A percentile compares a stretch with the other conserved stretches of the same genome.
Conservation (phyloP, 2,888 invertebrate genomes). For the Tolmerus cingulatus region DNA sequence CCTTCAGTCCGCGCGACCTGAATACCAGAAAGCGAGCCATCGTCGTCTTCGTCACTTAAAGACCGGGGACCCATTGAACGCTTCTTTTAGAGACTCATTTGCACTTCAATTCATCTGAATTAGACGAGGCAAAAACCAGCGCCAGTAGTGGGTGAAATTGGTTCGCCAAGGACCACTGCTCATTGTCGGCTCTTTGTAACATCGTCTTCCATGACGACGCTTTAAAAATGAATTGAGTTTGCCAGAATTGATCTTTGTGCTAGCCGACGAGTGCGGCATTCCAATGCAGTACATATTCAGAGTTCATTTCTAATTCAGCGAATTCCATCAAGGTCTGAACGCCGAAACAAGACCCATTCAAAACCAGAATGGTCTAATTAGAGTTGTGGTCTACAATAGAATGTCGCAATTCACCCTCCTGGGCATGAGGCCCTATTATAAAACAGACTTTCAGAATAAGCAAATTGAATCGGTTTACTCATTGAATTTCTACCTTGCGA, state of each 20-base stretch:
- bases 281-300: neutral
- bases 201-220: neutral
- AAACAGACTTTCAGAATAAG: neutral
- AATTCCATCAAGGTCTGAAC: neutral
- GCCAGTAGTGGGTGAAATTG: neutral
- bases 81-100: conserved; percentile 35
- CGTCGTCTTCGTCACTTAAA: conserved; percentile 11
- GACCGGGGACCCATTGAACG: conserved; percentile 3
- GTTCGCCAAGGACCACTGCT: neutral
- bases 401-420: neutral
- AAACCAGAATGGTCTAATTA: neutral
- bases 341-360: neutral
- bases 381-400: neutral
- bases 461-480: neutral
- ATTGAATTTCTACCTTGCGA: no score
- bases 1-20: neutral
- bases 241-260: neutral
- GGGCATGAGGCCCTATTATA: neutral
- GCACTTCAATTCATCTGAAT: conserved; percentile 34
- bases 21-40: neutral
- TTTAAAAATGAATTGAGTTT: conserved; percentile 21
- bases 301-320: neutral
- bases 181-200: conserved; percentile 21
- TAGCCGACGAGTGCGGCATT: neutral
- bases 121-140: conserved; percentile 3